phyloP scores from a whole-genome alignment of 2,797 vertebrate genomes.

The Spinus pinus region DNA sequence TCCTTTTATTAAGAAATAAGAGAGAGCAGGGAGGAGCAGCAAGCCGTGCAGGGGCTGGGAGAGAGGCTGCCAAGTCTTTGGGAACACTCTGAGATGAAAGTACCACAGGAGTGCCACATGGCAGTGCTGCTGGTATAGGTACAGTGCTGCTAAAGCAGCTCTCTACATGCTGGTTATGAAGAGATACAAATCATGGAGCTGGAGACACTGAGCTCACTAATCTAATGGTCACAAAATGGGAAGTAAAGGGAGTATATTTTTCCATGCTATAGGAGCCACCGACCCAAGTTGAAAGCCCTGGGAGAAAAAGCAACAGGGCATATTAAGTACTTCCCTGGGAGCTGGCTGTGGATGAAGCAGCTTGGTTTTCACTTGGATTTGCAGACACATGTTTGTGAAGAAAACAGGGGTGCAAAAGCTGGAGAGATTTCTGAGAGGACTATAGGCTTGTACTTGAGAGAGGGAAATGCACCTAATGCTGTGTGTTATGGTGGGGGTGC shows the following conservation, averaged over 20 bases:
- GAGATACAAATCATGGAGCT: fast-evolving
- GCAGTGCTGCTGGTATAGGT: not conserved
- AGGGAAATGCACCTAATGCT: not conserved
- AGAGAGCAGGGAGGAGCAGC: not conserved
- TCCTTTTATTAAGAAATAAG: not conserved
- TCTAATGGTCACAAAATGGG: fast-evolving
- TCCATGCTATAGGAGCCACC: not conserved
- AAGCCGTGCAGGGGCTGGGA: not conserved
- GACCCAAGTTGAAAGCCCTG: not conserved
- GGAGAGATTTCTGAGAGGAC: not conserved
- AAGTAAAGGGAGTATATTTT: not conserved
- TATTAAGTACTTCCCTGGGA: not conserved
- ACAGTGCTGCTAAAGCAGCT: not conserved
- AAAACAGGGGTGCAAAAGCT: not conserved
- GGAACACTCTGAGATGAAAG: not conserved
- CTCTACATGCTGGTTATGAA: fast-evolving
- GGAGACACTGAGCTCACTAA: not conserved
- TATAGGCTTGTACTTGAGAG: not conserved
- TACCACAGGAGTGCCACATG: not conserved
- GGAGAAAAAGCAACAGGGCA: not conserved
- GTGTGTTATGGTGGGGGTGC: not conserved
- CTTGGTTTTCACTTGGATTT: not conserved
- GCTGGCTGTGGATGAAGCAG: not conserved
- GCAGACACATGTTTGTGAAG: not conserved
- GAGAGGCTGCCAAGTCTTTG: not conserved